Base-by-base conservation (phyloP, 2,113 vertebrate species). In the Lampris megalopsis region DNA sequence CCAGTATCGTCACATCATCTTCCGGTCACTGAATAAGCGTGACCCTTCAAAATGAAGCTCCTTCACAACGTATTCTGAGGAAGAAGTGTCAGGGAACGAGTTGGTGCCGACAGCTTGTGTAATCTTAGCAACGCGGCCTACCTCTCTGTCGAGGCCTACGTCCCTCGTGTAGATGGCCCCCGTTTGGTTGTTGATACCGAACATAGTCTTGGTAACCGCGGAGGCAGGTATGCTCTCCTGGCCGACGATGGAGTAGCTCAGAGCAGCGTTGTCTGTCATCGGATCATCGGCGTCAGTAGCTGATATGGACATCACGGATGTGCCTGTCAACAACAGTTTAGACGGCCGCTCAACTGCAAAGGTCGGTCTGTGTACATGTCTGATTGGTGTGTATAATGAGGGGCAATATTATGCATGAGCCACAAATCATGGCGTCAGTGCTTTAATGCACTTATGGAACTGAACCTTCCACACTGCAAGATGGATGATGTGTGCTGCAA, bases 201-300 rank as follows among this genome's bases (percentile, higher is more conserved):
- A 99, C 93, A 97, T 93, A 0, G 82, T 92, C 0, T 93, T 92
- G 75, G 82, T 94, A 8, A 93, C 68, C n/a, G 85, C 86, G 42
- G 89, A 88, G 7, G 87, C 80, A 4, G 94, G 94, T 49, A 91
- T n/a, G 3, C 89, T 60, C 0, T 95, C 95, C 86, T 97, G 97
- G 3, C 80, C 85, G 47, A 95, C 82, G 87, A 99, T 97, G 60
- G 96, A 96, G 87, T 93, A 99, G 36, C 94, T 94, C 63, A 99
- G 91, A 0, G 41, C 89, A 0, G 96, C 96, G 0, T 99, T 99
- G 38, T 98, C 97, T 0, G 97, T 99, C 73, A 94, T 92, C 0
- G 96, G 96, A 85, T 99, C 98, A 0, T 99, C 98, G 0, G 93
- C 94, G 0, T 99, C 98, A 0, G 91, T 95, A 63, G 98, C 98